Conservation (phyloP, 2,888 invertebrate genomes). For the Thereva unica region DNA sequence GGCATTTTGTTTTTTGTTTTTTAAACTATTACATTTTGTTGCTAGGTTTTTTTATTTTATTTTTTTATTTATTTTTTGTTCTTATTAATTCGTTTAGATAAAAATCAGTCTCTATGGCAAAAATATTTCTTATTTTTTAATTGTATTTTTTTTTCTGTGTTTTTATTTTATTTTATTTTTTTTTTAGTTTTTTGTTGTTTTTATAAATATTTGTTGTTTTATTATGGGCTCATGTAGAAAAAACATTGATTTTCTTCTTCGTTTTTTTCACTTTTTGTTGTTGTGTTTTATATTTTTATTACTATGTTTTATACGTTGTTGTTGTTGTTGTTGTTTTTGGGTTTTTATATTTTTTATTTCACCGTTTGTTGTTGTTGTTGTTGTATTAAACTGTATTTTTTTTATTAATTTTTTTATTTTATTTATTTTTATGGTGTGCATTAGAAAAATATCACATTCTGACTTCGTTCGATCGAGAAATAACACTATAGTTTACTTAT, state of each 20-base stretch:
- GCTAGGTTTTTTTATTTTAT: slow-evolving; percentile 37
- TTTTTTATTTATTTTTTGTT: slow-evolving; percentile 33
- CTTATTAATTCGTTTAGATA: slow-evolving; percentile 24
- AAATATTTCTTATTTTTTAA: slow-evolving; percentile 45
- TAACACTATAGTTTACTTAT: slow-evolving; percentile 41
- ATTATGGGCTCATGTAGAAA: too few species aligned
- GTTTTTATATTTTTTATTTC: slow-evolving; percentile 14
- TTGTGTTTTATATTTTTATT: too few species aligned
- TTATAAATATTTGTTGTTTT: slow-evolving; percentile 22
- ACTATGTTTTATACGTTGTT: neutral
- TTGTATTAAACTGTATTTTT: slow-evolving; percentile 29
- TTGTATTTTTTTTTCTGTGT: slow-evolving; percentile 17
- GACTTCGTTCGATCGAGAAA: slow-evolving; percentile 59
- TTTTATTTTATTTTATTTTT: slow-evolving; percentile 13
- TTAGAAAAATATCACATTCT: slow-evolving; percentile 60
- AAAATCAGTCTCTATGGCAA: slow-evolving; percentile 59
- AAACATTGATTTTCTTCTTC: too few species aligned
- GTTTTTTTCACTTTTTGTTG: too few species aligned
- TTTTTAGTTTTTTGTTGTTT: slow-evolving; percentile 22
- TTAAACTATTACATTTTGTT: slow-evolving; percentile 37
- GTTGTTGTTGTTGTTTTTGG: neutral
- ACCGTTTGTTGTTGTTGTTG: slow-evolving; percentile 1
- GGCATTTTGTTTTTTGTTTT: slow-evolving; percentile 40
- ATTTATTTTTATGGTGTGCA: slow-evolving; percentile 33
- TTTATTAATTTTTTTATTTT: slow-evolving; percentile 18